phyloP scores from a whole-genome alignment of 2,888 invertebrate genomes.

The Archips xylosteana region DNA sequence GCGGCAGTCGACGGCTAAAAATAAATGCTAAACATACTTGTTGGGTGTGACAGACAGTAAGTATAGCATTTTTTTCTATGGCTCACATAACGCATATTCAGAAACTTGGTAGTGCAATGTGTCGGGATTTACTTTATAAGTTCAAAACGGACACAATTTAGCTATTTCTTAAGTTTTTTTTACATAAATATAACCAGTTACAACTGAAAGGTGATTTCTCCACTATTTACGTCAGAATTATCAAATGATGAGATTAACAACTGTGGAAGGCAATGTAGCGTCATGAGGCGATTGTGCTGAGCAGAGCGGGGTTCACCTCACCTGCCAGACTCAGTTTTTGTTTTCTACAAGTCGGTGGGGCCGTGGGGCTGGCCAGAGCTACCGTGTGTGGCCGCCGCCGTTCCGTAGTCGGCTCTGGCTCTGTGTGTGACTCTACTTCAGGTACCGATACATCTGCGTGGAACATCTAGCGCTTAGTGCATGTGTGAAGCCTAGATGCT shows the following conservation, averaged over 20 bases:
- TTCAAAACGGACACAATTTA: no score
- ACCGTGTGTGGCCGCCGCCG: slow-evolving; percentile 85
- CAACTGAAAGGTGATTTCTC: not conserved
- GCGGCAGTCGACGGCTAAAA: no score
- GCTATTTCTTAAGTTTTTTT: no score
- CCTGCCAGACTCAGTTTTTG: slow-evolving; percentile 89
- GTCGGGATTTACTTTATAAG: no score
- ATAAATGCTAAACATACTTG: no score
- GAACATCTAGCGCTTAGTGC: slow-evolving; percentile 77
- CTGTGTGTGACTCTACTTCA: slow-evolving; percentile 67
- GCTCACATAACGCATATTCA: no score
- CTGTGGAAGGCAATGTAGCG: slow-evolving; percentile 11
- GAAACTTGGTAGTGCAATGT: no score
- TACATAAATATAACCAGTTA: not conserved
- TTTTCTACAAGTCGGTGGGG: slow-evolving; percentile 87
- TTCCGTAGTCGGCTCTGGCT: slow-evolving; percentile 46
- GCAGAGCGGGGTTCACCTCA: slow-evolving; percentile 61
- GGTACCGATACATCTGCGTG: slow-evolving; percentile 77
- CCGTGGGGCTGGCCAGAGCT: slow-evolving; percentile 87
- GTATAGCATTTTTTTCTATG: no score
- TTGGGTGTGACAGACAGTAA: no score
- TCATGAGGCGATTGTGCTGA: slow-evolving; percentile 54
- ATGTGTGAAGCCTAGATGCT: slow-evolving; percentile 21
- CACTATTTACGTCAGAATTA: not conserved
- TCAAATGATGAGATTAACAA: not conserved